Percentiles rank a stretch among this genome's conserved stretches.
These are phyloP conservation scores for Bubo bubo DNA, from an alignment of 2,113 vertebrate species.

Conservation along the genomic window DNA sequence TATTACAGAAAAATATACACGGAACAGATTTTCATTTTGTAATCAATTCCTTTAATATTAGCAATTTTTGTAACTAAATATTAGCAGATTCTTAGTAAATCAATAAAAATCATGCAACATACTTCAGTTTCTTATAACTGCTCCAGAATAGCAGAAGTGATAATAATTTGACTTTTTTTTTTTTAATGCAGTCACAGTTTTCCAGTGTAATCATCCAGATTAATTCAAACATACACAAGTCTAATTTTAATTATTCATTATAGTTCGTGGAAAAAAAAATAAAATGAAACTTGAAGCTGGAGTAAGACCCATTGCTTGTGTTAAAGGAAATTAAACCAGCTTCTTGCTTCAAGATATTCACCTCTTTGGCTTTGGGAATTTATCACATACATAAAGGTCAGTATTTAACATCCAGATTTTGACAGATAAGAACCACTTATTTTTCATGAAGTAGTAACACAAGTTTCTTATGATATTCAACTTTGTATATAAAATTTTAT, in stretches of 20 bases:
- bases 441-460: neutral
- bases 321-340: neutral
- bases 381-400: neutral
- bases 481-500: neutral
- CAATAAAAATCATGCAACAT: neutral
- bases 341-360: neutral
- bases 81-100: neutral
- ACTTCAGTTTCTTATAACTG: neutral
- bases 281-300: neutral
- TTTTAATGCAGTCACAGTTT: neutral
- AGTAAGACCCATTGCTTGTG: neutral
- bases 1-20: neutral
- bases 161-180: neutral
- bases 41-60: neutral
- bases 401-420: neutral
- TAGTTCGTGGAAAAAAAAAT: neutral
- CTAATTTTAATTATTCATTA: neutral
- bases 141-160: neutral
- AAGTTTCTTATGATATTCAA: neutral
- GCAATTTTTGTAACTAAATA: neutral
- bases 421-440: neutral
- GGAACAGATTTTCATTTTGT: neutral
- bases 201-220: neutral
- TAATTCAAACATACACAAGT: neutral
- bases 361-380: neutral